These are phyloP conservation scores for Herpailurus yagouaroundi DNA, from an alignment of 2,113 vertebrate genomes.

Conservation along the genomic window DNA sequence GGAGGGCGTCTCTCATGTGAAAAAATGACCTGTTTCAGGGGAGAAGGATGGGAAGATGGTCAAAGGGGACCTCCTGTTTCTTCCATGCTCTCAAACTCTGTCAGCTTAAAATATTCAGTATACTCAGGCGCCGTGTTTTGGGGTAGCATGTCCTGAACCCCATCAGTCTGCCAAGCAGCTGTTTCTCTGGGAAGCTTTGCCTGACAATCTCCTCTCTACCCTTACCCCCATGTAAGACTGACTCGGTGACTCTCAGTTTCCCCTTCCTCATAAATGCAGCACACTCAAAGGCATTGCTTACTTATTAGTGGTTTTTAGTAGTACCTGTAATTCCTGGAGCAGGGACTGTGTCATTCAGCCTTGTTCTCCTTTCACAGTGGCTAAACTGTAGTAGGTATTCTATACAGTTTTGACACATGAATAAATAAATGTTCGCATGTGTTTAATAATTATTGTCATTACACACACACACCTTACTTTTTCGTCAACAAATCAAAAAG, in stretches of 20 bases:
- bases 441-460: background rate
- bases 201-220: background rate
- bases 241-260: background rate
- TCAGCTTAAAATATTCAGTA: background rate
- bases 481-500: background rate
- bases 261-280: background rate
- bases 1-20: background rate
- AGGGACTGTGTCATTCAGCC: background rate
- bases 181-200: background rate
- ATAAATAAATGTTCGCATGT: background rate
- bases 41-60: background rate
- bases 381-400: background rate
- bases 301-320: background rate
- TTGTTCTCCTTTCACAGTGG: background rate
- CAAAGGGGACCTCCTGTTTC: background rate
- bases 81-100: background rate
- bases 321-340: background rate
- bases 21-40: background rate
- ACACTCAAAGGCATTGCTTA: background rate
- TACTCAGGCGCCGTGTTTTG: background rate
- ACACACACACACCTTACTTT: background rate
- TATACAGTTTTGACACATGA: background rate
- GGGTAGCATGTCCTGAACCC: background rate
- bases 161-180: background rate
- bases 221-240: background rate